Percentiles rank a stretch among this genome's conserved stretches.
Conservation (phyloP, 1,140 invertebrate species). For the Thalassaphorura encarpata region DNA sequence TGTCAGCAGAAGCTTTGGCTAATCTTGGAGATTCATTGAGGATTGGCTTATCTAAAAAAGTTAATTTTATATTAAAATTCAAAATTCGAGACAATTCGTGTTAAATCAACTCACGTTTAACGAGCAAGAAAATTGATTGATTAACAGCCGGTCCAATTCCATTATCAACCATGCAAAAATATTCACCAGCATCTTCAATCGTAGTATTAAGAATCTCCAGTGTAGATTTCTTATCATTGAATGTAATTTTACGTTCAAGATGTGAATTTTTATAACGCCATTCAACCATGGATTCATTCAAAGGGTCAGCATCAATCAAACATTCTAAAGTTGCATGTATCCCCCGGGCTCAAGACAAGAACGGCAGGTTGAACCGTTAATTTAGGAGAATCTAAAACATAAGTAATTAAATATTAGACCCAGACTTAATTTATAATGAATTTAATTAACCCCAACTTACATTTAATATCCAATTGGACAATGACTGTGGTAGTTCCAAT, state of each 20-base stretch:
- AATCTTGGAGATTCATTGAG: too few species aligned
- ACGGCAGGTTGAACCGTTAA: too few species aligned
- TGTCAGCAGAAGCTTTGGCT: too few species aligned
- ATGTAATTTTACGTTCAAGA: conserved; percentile 45
- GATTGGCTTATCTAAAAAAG: too few species aligned
- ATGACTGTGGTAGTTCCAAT: conserved; percentile 72
- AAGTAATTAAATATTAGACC: too few species aligned
- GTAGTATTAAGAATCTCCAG: conserved; percentile 65
- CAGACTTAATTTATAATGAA: too few species aligned
- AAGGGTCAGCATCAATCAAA: conserved; percentile 75
- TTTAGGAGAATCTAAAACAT: too few species aligned
- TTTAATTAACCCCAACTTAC: too few species aligned
- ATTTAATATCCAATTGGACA: conserved; percentile 77
- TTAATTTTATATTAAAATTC: too few species aligned
- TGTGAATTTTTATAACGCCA: conserved; percentile 71
- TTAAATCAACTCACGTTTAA: conserved; percentile 83
- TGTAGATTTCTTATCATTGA: conserved; percentile 62
- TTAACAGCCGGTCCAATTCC: conserved; percentile 66
- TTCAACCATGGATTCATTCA: conserved; percentile 68
- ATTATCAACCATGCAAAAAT: conserved; percentile 84
- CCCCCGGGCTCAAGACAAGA: conserved; percentile 51
- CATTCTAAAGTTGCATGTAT: conserved; percentile 79
- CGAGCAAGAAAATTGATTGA: conserved; percentile 52
- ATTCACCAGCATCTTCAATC: conserved; percentile 76
- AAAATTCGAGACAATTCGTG: too few species aligned